Base-by-base conservation (phyloP, 1,140 invertebrate genomes). In the Palaemon carinicauda region DNA sequence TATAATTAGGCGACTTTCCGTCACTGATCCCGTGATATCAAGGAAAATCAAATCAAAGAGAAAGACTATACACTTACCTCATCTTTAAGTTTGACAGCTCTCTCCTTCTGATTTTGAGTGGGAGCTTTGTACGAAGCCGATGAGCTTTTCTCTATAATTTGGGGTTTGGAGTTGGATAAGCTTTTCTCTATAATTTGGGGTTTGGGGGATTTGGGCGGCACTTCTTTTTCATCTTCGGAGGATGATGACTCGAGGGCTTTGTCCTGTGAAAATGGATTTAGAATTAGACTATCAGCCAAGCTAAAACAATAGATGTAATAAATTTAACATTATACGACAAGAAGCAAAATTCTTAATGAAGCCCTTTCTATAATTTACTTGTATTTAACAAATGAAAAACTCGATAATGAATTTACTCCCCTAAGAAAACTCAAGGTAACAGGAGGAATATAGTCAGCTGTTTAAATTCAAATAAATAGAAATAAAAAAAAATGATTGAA, bases 51-150 rank as follows among this genome's bases (percentile, higher is more conserved):
- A n/a, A n/a, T n/a, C n/a, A n/a, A n/a, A n/a, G n/a, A n/a, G n/a
- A n/a, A n/a, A n/a, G 75, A 17, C 41, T 74, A 17, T 31, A 21
- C 24, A 77, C 78, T 54, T 56, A 86, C 88, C 53, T 86, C 88
- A 53, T 88, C 88, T 51, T 88, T 88, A 14, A 88, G 79, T 51
- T 73, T 77, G 0, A 69, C 17, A 27, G 88, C 88, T 60, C 77
- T 19, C 21, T 75, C 78, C 52, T 82, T 51, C 50, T 86, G 82
- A 21, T 24, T 80, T 12, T 50, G 60, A 52, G 33, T 81, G 3
- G 54, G 29, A 10, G 15, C 14, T 41, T 27, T 24, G 54, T 7
- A 27, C 7, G n/a, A 19, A 29, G 4, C 9, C 1, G 7, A 12
- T 41, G 41, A 41, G 9, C 12, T n/a, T 14, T 53, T 50, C 21